Conservation (phyloP, 2,113 vertebrate species). For the Corvus hawaiiensis region DNA sequence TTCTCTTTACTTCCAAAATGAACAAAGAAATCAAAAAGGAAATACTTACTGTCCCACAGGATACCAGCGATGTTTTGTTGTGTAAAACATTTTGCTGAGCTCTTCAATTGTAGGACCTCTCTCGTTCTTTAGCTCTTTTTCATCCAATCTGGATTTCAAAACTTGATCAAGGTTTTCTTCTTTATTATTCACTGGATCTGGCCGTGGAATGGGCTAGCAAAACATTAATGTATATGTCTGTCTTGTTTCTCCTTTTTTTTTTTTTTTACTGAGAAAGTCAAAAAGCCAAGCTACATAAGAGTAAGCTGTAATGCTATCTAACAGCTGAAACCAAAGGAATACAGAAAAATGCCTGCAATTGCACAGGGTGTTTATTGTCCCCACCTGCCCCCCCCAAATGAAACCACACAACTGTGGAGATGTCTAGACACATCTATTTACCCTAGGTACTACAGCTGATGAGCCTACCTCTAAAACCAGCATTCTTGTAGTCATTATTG, state of each 20-base stretch:
- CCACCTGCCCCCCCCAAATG: accelerated
- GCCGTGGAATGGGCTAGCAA: conserved; percentile 80
- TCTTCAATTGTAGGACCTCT: conserved; percentile 83
- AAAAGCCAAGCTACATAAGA: background rate
- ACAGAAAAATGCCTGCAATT: background rate
- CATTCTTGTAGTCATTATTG: background rate
- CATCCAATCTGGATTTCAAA: conserved; percentile 81
- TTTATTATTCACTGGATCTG: conserved; percentile 74
- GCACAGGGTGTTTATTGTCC: background rate
- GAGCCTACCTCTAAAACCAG: background rate
- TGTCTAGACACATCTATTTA: background rate
- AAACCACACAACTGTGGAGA: background rate
- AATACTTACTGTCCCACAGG: conserved; percentile 90
- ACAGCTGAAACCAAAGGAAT: background rate
- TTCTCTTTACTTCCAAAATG: background rate
- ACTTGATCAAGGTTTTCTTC: conserved; percentile 89
- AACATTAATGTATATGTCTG: background rate
- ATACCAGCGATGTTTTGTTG: conserved; percentile 96
- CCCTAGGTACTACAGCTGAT: background rate
- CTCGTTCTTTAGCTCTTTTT: conserved; percentile 56
- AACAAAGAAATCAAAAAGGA: background rate
- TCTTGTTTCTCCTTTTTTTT: background rate
- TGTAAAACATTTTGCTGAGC: conserved; percentile 95
- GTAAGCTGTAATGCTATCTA: background rate
- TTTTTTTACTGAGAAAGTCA: background rate